Base-by-base conservation (phyloP, 2,888 invertebrate species). In the Rhamphomyia laevipes region DNA sequence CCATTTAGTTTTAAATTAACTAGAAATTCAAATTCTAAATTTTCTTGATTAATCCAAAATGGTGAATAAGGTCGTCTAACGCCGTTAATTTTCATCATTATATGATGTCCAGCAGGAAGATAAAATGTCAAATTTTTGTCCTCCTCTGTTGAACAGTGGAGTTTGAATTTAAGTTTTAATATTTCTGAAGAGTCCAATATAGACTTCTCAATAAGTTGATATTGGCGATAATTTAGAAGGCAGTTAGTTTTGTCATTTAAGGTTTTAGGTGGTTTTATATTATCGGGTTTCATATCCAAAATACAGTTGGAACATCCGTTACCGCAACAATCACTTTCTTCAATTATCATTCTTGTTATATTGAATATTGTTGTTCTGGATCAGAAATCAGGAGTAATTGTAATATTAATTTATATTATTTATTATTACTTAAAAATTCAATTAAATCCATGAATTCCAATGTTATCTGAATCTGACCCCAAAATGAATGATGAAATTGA, bases 1-100 rank as follows among this genome's bases (percentile, higher is more conserved):
- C 84, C 83, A 52, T 67, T 58, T 2, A 67, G 60, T 67, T 78
- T 80, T 45, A 75, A 64, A 67, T 82, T 82, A 1, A 84, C 73
- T 42, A 83, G 58, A 46, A 84, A 72, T 55, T 75, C 73, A 64
- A 84, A 83, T 56, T 65, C 58, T 48, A 63, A 58, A 31, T 55
- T 43, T 9, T 40, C 49, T 35, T 49, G 49, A 52, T 68, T 59
- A 35, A 61, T 58, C 61, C 63, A 63, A 49, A 62, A 68, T 17
- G 70, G 70, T 3, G 68, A 66, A 52, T 69, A 70, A 0, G 68
- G 70, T 2, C 70, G 63, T 44, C 64, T 48, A 18, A 63, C 18
- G 46, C 33, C 58, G 49, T 51, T 46, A n/a, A 4, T 45, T 42
- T 42, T 23, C 42, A 23, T 44, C 46, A 9, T 38, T 12, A 27